Base-by-base conservation (phyloP, 2,888 invertebrate genomes). In the Cecidostiba fungosa region DNA sequence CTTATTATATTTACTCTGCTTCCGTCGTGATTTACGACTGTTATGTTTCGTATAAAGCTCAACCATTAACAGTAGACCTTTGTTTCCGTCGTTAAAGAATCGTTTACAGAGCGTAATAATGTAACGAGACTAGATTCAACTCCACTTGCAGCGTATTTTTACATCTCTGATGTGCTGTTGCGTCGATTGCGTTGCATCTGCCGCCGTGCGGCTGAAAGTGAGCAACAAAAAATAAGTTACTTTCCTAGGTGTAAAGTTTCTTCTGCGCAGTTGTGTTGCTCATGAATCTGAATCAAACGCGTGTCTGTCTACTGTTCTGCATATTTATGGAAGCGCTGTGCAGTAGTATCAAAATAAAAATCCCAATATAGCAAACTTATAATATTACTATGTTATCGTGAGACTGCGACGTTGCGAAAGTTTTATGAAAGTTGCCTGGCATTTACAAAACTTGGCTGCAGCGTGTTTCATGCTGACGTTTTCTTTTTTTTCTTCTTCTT, bases 341-440 rank as follows among this genome's bases (percentile, higher is more conserved):
- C 2, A n/a, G 23, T 2, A 5, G 54, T 6, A 59, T 59, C 54
- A 59, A 23, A 59, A 59, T 59, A 59, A 59, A 59, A 59, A 59
- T 19, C n/a, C 54, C 54, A 59, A 23, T 59, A 59, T 59, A 59
- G 54, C n/a, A 59, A 59, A 59, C 23, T 59, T 59, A 59, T 59
- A 23, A 59, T 59, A n/a, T 59, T 59, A 8, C 54, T 8, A 59
- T 19, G n/a, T 59, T 59, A 59, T 59, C n/a, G 54, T 0, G 54
- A 54, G 23, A 19, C 54, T 54, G 54, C 54, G 23, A 54, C 6
- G 54, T 54, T 54, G 54, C 54, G 54, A 59, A 59, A 59, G 54
- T 59, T 59, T 59, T 59, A 59, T 23, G 54, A 59, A 59, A 59
- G 54, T 59, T 59, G 54, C n/a, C 23, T 10, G 54, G 23, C 23